Evolutionary conservation across 1,140 invertebrate genomes (phyloP).

Genomic region (Drosophila serrata): DNA sequence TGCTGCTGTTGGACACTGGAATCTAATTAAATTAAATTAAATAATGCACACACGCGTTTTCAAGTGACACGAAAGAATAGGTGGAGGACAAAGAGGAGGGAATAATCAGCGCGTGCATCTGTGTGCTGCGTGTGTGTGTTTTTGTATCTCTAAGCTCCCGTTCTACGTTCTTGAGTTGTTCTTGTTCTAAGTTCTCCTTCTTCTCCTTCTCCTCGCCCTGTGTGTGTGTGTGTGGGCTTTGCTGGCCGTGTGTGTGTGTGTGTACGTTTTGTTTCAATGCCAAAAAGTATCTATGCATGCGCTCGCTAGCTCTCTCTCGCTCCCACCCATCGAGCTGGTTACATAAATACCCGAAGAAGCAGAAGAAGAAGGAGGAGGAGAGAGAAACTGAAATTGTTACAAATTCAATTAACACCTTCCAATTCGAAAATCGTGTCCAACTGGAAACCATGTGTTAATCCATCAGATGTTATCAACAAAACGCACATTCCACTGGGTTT

Average conservation of each 20-base stretch:
- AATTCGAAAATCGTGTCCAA: conserved; percentile 43
- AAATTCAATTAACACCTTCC: conserved; percentile 75
- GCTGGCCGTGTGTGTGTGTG: conserved; percentile 64
- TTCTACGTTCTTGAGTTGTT: conserved; percentile 54
- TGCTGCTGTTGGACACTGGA: conserved; percentile 32
- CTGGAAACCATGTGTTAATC: conserved; percentile 28
- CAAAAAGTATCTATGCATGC: conserved; percentile 80
- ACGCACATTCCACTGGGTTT: conserved; percentile 18
- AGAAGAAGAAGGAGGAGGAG: conserved; percentile 1
- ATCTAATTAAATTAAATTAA: conserved; percentile 65
- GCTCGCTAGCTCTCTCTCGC: conserved; percentile 49
- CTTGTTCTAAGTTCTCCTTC: conserved; percentile 58
- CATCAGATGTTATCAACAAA: conserved; percentile 36
- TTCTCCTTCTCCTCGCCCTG: conserved; percentile 18
- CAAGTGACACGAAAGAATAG: conserved; percentile 13
- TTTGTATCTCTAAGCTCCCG: conserved; percentile 49
- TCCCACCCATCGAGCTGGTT: conserved; percentile 62
- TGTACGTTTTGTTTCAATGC: conserved; percentile 84
- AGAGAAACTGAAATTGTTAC: conserved; percentile 51
- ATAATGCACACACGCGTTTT: conserved; percentile 47
- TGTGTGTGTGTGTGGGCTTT: conserved; percentile 26
- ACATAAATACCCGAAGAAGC: conserved; percentile 72
- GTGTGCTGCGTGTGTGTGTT: conserved; percentile 28
- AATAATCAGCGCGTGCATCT: conserved; percentile 18
- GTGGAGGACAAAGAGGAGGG: conserved; percentile 15